Percentiles rank a stretch among this genome's conserved stretches.
These are phyloP conservation scores for Drosophila truncata DNA, from an alignment of 1,140 invertebrate genomes.

Conservation along the genomic window DNA sequence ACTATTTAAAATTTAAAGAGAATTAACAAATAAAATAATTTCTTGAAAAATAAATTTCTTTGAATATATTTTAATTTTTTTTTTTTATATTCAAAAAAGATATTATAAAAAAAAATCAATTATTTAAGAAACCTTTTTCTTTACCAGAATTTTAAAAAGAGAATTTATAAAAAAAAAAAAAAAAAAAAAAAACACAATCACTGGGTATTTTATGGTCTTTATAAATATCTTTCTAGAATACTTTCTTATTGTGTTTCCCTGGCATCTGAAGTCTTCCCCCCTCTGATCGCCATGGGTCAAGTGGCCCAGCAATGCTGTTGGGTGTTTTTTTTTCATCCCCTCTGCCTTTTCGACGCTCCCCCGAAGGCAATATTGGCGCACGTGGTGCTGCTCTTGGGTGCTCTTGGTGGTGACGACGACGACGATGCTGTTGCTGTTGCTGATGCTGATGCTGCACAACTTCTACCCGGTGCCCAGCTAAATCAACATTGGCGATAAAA, in stretches of 20 bases:
- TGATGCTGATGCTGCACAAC: conserved; percentile 6
- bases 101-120: background rate
- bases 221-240: background rate
- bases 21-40: background rate
- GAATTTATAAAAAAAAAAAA: background rate
- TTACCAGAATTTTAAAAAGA: no score
- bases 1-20: no score
- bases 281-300: conserved; percentile 14
- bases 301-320: conserved; percentile 10
- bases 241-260: conserved; percentile 2
- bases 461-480: background rate
- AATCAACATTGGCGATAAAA: conserved; percentile 19
- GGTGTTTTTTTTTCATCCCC: background rate
- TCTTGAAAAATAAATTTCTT: no score
- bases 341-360: conserved; percentile 19
- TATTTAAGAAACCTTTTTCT: no score
- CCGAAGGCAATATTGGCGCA: conserved; percentile 13
- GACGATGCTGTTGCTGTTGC: no score
- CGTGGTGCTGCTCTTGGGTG: conserved; percentile 13
- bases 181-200: background rate
- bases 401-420: conserved; percentile 10
- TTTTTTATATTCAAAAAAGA: no score
- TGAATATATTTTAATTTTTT: no score
- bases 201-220: background rate
- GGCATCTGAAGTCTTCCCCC: background rate